A percentile compares a stretch with the other conserved stretches of the same genome.
These are phyloP conservation scores for Hetaerina titia DNA, from an alignment of 2,888 invertebrate genomes.

Conservation along the genomic window DNA sequence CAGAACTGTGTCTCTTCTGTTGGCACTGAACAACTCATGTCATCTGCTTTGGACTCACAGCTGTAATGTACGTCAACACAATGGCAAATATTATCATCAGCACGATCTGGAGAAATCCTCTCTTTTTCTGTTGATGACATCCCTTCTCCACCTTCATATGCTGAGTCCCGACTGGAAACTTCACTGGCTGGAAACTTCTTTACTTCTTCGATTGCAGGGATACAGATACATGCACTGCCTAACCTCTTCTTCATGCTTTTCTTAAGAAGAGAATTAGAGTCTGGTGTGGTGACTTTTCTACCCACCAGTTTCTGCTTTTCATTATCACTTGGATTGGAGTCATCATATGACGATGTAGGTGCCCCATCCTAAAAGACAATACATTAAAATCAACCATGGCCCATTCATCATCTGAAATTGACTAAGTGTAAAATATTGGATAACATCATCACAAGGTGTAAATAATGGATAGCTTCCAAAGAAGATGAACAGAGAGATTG, in stretches of 20 bases:
- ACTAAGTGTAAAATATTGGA: no score
- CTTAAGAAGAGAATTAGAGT: neutral
- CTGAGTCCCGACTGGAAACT: slow-evolving; percentile 74
- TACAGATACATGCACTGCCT: neutral
- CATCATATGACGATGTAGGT: slow-evolving; percentile 49
- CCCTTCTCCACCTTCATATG: slow-evolving; percentile 73
- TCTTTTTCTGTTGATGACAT: slow-evolving; percentile 74
- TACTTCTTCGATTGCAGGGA: neutral
- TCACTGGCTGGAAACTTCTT: slow-evolving; percentile 37
- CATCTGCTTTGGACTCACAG: neutral
- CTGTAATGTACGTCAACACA: slow-evolving; percentile 11
- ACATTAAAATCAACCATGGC: neutral
- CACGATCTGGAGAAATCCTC: slow-evolving; percentile 73
- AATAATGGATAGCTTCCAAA: no score
- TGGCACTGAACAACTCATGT: neutral
- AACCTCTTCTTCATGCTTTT: neutral
- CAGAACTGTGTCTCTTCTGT: neutral
- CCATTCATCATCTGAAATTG: no score
- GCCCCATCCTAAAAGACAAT: slow-evolving; percentile 29
- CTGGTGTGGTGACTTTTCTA: neutral
- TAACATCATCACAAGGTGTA: no score
- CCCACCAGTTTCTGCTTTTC: neutral
- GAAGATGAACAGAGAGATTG: neutral
- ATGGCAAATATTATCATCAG: slow-evolving; percentile 35
- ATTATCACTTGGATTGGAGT: slow-evolving; percentile 38